Evolutionary conservation across 2,797 vertebrate genomes (phyloP).

Genomic region (Betta splendens): DNA sequence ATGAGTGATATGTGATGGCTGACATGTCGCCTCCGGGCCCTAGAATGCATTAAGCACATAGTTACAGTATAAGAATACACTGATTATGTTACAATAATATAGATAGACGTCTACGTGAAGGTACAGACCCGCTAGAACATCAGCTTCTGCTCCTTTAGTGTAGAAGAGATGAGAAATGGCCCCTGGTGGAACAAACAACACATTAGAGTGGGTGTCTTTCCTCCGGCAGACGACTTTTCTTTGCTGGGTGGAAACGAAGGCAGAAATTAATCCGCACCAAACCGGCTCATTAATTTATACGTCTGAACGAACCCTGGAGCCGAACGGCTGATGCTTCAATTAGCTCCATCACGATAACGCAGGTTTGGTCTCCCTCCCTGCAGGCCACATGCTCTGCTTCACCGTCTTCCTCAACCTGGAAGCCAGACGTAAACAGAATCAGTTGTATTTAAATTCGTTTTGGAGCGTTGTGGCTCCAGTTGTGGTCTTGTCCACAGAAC

Average conservation of each 20-base stretch:
- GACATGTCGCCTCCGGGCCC: conserved; percentile 5
- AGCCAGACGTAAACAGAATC: no score
- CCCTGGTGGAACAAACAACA: conserved; percentile 1
- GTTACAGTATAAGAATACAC: neutral
- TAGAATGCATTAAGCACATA: neutral
- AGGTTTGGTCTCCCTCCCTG: conserved; percentile 29
- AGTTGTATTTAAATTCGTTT: conserved; percentile 13
- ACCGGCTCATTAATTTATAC: conserved; percentile 67
- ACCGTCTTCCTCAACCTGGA: no score
- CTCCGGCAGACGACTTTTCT: conserved; percentile 3
- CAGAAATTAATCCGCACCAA: conserved; percentile 43
- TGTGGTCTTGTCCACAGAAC: conserved; percentile 24
- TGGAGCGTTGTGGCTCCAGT: conserved; percentile 11
- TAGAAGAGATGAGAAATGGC: conserved; percentile 18
- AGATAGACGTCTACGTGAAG: no score
- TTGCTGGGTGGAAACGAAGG: conserved; percentile 35
- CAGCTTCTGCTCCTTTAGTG: conserved; percentile 18
- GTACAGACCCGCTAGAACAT: no score
- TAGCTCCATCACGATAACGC: conserved; percentile 64
- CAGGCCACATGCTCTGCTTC: conserved; percentile 23
- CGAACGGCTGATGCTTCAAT: conserved; percentile 70
- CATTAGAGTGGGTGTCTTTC: conserved; percentile 15
- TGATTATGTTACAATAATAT: no score
- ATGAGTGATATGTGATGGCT: neutral
- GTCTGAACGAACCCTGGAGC: conserved; percentile 46